Evolutionary conservation across 1,140 invertebrate species (phyloP).

Genomic region (Psix sp.): DNA sequence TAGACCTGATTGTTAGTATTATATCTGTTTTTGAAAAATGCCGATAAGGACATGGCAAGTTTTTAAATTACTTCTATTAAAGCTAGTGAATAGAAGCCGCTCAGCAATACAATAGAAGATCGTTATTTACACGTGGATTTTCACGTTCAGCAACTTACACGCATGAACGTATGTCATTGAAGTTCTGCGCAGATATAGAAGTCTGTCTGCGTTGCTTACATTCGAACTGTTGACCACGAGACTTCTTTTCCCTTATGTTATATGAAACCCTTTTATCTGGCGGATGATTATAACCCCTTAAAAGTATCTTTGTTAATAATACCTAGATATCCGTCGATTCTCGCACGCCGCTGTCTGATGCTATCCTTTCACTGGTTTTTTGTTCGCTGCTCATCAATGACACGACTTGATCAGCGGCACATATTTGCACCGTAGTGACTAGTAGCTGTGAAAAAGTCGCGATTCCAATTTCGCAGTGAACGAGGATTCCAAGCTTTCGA

Average conservation of each 20-base stretch:
- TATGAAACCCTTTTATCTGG: constrained; percentile 55
- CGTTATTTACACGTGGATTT: constrained; percentile 35
- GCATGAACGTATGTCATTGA: not conserved
- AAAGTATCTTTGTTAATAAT: constrained; percentile 67
- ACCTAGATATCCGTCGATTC: constrained; percentile 53
- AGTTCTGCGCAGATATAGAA: constrained; percentile 15
- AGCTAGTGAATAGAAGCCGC: too few species aligned
- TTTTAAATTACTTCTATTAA: too few species aligned
- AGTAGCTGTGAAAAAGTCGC: constrained; percentile 20
- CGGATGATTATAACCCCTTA: constrained; percentile 63
- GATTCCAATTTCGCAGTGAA: constrained; percentile 38
- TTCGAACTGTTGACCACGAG: constrained; percentile 67
- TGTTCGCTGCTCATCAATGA: constrained; percentile 20
- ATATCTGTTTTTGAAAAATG: too few species aligned
- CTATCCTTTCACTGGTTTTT: constrained; percentile 36
- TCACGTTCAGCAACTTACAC: constrained; percentile 15
- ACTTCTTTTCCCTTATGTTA: constrained; percentile 63
- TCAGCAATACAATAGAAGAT: constrained; percentile 64
- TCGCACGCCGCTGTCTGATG: constrained; percentile 21
- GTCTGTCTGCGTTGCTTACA: constrained; percentile 20
- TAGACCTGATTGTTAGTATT: too few species aligned
- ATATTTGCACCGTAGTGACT: constrained; percentile 13
- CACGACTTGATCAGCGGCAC: constrained; percentile 26
- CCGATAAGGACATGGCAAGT: too few species aligned
- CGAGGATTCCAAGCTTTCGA: constrained; percentile 23